phyloP scores from a whole-genome alignment of 2,113 vertebrate species.

The Zosterops borbonicus region DNA sequence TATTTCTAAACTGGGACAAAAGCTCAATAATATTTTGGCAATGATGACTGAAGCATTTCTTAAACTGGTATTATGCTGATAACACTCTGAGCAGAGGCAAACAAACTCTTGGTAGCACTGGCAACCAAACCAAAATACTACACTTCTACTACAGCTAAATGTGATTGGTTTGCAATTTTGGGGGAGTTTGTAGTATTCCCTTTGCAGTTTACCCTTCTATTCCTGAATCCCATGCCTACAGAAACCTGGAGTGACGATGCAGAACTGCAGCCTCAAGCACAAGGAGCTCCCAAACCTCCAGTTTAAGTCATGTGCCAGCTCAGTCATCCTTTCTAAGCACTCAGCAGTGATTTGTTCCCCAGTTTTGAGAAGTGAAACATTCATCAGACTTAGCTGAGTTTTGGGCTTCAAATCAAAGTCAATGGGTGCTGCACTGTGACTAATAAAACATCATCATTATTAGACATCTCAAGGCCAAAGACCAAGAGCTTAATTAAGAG shows the following conservation, averaged over 20 bases:
- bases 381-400: background rate
- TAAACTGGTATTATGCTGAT: background rate
- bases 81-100: background rate
- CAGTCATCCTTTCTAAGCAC: background rate
- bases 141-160: background rate
- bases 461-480: background rate
- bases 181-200: accelerated
- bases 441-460: background rate
- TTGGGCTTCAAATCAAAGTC: background rate
- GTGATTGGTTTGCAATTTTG: background rate
- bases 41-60: background rate
- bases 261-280: background rate
- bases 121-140: background rate
- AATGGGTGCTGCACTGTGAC: background rate
- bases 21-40: background rate
- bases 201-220: background rate
- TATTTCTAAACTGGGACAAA: background rate
- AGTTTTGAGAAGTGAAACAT: background rate
- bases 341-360: background rate
- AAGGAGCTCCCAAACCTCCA: background rate
- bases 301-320: background rate
- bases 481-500: background rate
- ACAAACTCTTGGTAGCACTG: background rate
- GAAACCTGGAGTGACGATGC: background rate
- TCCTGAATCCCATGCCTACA: background rate